Conservation (phyloP, 1,140 invertebrate genomes). For the Drosophila subpulchrella region DNA sequence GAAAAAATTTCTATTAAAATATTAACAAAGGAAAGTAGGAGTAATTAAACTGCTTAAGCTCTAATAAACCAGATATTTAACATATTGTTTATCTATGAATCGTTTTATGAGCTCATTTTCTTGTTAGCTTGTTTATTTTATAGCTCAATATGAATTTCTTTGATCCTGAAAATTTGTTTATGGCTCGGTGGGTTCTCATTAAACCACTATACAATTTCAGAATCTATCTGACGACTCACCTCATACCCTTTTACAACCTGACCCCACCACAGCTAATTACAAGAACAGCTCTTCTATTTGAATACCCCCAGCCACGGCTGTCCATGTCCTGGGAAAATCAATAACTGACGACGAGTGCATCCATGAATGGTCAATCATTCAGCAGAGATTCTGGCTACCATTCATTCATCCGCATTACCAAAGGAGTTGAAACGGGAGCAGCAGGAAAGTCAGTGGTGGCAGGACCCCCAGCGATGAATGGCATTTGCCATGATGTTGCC, state of each 20-base stretch:
- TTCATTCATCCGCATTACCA: constrained; percentile 41
- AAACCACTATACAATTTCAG: constrained; percentile 22
- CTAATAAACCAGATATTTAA: neutral
- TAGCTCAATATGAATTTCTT: constrained; percentile 12
- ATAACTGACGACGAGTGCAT: constrained; percentile 43
- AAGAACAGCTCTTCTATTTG: constrained; percentile 65
- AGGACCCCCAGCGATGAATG: constrained; percentile 52
- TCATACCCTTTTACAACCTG: constrained; percentile 8
- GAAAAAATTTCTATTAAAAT: neutral
- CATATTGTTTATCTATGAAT: too few species aligned
- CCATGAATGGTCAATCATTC: constrained; percentile 49
- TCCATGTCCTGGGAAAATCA: constrained; percentile 33
- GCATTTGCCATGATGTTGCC: constrained; percentile 67
- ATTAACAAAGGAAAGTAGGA: neutral
- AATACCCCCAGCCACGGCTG: constrained; percentile 7
- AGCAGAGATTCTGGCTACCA: constrained; percentile 13
- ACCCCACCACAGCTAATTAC: constrained; percentile 52
- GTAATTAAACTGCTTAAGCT: neutral
- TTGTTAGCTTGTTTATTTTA: constrained; percentile 3
- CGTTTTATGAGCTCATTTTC: too few species aligned
- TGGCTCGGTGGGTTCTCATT: constrained; percentile 12
- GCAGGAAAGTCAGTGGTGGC: constrained; percentile 16
- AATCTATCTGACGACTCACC: constrained; percentile 5
- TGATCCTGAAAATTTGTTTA: constrained; percentile 20
- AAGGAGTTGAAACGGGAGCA: constrained; percentile 20